A percentile compares a stretch with the other conserved stretches of the same genome.
Conservation (phyloP, 1,140 invertebrate species). For the Planococcus citri region DNA sequence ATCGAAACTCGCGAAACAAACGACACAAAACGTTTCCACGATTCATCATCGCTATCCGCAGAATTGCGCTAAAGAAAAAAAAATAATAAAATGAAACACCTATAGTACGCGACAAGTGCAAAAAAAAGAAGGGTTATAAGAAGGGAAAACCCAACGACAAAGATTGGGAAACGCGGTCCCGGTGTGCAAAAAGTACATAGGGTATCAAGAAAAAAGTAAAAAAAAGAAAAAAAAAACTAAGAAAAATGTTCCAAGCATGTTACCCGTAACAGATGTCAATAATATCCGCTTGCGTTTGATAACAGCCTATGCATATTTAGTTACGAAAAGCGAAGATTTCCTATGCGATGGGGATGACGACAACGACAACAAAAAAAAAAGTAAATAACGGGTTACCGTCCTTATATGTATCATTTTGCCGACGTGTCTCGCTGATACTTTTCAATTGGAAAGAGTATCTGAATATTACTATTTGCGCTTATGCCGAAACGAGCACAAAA, state of each 20-base stretch:
- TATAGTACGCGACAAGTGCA: neutral
- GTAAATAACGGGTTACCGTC: neutral
- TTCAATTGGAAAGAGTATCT: neutral
- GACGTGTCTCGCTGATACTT: neutral
- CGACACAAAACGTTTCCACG: neutral
- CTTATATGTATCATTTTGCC: neutral
- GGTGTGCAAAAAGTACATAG: too few species aligned
- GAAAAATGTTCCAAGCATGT: neutral
- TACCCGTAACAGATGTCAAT: conserved; percentile 6
- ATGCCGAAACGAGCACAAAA: too few species aligned
- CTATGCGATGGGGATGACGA: neutral
- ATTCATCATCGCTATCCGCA: neutral
- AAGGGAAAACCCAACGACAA: neutral
- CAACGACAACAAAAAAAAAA: too few species aligned
- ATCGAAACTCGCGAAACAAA: neutral
- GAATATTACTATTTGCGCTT: neutral
- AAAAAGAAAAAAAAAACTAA: neutral
- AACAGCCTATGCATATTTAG: conserved; percentile 3
- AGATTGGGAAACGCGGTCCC: neutral
- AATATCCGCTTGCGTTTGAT: neutral
- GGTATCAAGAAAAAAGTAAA: too few species aligned
- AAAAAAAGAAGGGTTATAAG: neutral
- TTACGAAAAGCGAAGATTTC: neutral
- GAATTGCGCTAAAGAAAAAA: neutral
- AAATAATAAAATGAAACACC: neutral